phyloP scores from a whole-genome alignment of 2,797 vertebrate genomes.

The Dicrostonyx torquatus region DNA sequence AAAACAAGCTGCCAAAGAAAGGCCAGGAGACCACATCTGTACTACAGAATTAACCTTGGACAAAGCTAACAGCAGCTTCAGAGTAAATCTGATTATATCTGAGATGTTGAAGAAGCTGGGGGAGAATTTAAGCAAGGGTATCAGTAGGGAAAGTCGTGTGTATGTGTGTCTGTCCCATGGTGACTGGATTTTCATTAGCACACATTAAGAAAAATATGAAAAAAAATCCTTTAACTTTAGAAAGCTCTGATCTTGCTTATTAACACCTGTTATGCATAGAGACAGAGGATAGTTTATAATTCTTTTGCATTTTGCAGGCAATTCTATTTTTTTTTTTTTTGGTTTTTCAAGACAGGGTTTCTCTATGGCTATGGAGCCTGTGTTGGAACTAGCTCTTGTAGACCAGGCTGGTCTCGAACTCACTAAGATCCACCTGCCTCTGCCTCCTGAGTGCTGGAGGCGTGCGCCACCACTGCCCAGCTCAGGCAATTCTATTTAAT shows the following conservation, averaged over 20 bases:
- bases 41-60: background rate
- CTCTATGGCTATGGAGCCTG: no score
- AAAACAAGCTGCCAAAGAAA: background rate
- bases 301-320: no score
- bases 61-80: background rate
- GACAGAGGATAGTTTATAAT: slow-evolving; percentile 67
- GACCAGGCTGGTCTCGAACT: no score
- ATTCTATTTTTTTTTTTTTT: no score
- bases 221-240: slow-evolving; percentile 6
- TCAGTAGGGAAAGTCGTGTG: background rate
- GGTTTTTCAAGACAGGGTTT: no score
- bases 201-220: background rate
- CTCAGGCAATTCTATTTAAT: slow-evolving; percentile 34
- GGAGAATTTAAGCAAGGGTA: background rate
- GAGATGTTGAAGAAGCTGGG: background rate
- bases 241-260: slow-evolving; percentile 38
- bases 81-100: background rate
- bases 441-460: no score
- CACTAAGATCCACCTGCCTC: no score
- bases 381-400: no score
- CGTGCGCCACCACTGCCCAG: no score
- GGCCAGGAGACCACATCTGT: background rate
- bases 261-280: slow-evolving; percentile 32
- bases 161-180: background rate
- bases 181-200: background rate